A percentile compares a stretch with the other conserved stretches of the same genome.
Conservation (phyloP, 2,888 invertebrate species). For the Ethmia dodecea region DNA sequence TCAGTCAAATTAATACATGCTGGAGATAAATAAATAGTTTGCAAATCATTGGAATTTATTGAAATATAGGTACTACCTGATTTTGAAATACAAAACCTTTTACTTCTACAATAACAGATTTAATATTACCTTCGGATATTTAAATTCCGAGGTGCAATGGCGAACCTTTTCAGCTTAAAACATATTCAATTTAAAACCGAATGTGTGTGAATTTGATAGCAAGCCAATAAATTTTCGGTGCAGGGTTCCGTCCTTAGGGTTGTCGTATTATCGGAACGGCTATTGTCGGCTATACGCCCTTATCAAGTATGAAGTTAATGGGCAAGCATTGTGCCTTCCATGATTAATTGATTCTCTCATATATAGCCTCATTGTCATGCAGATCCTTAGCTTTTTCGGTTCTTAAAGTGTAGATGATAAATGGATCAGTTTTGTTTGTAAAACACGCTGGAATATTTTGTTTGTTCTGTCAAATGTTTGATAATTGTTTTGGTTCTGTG, state of each 20-base stretch:
- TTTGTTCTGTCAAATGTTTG: too few relatives aligned
- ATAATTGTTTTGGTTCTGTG: too few relatives aligned
- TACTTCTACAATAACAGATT: too few relatives aligned
- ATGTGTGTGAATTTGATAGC: slow-evolving; percentile 58
- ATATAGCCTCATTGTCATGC: slow-evolving; percentile 68
- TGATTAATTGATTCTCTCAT: slow-evolving; percentile 75
- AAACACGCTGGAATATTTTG: too few relatives aligned
- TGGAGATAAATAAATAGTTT: too few relatives aligned
- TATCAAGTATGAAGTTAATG: slow-evolving; percentile 75
- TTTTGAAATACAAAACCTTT: too few relatives aligned
- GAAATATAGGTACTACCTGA: too few relatives aligned
- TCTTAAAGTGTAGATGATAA: slow-evolving; percentile 53
- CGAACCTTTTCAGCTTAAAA: too few relatives aligned
- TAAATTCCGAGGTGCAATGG: too few relatives aligned
- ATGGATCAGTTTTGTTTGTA: slow-evolving; percentile 39
- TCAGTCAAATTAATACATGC: too few relatives aligned
- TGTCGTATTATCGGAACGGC: slow-evolving; percentile 57
- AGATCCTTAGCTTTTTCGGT: slow-evolving; percentile 67
- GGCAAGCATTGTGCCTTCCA: slow-evolving; percentile 68
- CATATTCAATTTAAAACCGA: slow-evolving; percentile 31
- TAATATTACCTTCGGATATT: too few relatives aligned
- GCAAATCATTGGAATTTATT: too few relatives aligned
- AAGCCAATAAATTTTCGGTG: slow-evolving; percentile 54
- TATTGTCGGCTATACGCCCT: slow-evolving; percentile 66
- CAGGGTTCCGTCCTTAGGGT: slow-evolving; percentile 42